A percentile compares a stretch with the other conserved stretches of the same genome.
Evolutionary conservation across 2,797 vertebrate species (phyloP).

Genomic region (Dipus sagitta): DNA sequence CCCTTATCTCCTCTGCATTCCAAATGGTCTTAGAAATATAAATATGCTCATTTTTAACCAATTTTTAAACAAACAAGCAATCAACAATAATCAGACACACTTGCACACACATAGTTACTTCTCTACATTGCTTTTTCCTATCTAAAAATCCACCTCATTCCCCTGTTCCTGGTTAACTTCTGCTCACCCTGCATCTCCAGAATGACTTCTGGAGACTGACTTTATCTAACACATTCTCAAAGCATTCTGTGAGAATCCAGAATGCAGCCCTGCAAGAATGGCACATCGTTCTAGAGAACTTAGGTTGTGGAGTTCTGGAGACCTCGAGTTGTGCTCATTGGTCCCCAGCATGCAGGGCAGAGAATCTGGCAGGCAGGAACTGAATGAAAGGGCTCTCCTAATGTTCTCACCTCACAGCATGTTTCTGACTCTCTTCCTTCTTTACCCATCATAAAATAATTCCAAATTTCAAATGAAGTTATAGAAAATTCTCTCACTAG

Average conservation of each 20-base stretch:
- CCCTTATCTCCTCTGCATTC: neutral
- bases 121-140: no score
- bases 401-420: neutral
- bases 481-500: neutral
- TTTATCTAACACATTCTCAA: neutral
- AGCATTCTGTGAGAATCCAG: accelerated
- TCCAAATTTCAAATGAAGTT: neutral
- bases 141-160: neutral
- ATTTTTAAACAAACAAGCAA: neutral
- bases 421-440: neutral
- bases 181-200: neutral
- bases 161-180: neutral
- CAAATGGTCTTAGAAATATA: neutral
- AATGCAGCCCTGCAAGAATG: accelerated
- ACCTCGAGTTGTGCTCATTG: neutral
- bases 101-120: neutral
- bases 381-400: accelerated
- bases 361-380: neutral
- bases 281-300: neutral
- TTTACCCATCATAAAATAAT: neutral
- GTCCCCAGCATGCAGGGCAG: no score
- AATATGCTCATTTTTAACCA: neutral
- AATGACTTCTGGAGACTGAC: neutral
- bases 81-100: neutral
- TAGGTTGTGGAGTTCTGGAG: neutral